phyloP scores from a whole-genome alignment of 2,797 vertebrate species.

The Sebastes paucispinis region DNA sequence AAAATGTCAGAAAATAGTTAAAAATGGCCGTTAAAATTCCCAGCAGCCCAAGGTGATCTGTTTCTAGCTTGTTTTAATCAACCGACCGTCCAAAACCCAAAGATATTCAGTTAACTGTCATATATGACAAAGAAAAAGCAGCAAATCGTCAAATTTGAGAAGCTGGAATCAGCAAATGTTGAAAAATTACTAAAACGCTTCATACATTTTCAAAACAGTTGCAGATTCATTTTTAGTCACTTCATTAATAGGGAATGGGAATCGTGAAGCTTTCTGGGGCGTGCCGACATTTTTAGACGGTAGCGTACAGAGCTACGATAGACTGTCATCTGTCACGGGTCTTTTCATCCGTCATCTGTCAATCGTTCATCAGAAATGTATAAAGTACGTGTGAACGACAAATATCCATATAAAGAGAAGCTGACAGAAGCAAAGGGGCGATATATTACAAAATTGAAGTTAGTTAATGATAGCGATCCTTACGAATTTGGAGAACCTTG shows the following conservation, averaged over 20 bases:
- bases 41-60: not conserved
- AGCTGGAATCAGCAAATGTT: not conserved
- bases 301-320: no score
- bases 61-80: not conserved
- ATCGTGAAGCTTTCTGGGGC: no score
- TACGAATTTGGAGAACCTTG: no score
- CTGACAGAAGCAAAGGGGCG: no score
- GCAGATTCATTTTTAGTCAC: not conserved
- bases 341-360: no score
- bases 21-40: not conserved
- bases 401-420: no score
- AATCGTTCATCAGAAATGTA: no score
- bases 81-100: not conserved
- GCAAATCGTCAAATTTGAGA: not conserved
- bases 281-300: no score
- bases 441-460: no score
- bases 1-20: not conserved
- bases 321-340: no score
- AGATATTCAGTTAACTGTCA: not conserved
- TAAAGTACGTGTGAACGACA: no score
- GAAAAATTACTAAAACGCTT: not conserved
- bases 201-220: not conserved
- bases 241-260: not conserved
- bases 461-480: no score
- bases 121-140: not conserved